Conservation (phyloP, 2,888 invertebrate species). For the Lithophane ornitopus region DNA sequence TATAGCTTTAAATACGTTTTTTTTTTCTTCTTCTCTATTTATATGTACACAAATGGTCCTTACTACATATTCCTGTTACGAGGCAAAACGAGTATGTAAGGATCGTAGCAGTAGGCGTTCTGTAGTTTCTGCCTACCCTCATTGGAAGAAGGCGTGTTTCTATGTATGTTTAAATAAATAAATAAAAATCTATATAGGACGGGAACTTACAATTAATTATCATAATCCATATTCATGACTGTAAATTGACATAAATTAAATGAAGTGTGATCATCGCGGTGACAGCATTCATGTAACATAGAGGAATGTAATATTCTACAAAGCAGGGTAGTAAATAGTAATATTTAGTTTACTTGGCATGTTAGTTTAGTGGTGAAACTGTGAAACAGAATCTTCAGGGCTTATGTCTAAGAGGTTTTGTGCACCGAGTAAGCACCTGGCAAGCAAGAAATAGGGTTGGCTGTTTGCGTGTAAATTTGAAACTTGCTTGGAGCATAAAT, state of each 20-base stretch:
- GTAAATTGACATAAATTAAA: slow-evolving; percentile 28
- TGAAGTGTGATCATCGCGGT: slow-evolving; percentile 13
- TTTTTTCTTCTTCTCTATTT: too few relatives aligned
- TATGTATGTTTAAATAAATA: background rate
- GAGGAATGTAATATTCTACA: slow-evolving; percentile 15
- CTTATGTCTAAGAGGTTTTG: slow-evolving; percentile 32
- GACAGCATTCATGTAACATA: slow-evolving; percentile 22
- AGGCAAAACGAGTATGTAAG: too few relatives aligned
- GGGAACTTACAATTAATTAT: background rate
- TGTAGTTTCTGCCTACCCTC: too few relatives aligned
- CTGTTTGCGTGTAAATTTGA: background rate
- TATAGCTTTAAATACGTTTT: too few relatives aligned
- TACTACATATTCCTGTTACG: too few relatives aligned
- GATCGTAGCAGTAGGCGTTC: too few relatives aligned
- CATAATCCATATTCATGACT: background rate
- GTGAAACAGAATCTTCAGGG: slow-evolving; percentile 12
- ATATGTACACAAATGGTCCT: too few relatives aligned
- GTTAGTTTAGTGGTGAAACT: background rate
- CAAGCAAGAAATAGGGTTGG: slow-evolving; percentile 27
- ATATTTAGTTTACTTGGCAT: slow-evolving; percentile 10
- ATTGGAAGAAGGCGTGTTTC: too few relatives aligned
- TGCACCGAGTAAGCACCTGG: background rate
- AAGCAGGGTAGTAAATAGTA: slow-evolving; percentile 3
- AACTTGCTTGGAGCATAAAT: background rate
- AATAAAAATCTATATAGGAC: too few relatives aligned